Evolutionary conservation across 2,888 invertebrate genomes (phyloP).

Genomic region (Habroteleia sp.): DNA sequence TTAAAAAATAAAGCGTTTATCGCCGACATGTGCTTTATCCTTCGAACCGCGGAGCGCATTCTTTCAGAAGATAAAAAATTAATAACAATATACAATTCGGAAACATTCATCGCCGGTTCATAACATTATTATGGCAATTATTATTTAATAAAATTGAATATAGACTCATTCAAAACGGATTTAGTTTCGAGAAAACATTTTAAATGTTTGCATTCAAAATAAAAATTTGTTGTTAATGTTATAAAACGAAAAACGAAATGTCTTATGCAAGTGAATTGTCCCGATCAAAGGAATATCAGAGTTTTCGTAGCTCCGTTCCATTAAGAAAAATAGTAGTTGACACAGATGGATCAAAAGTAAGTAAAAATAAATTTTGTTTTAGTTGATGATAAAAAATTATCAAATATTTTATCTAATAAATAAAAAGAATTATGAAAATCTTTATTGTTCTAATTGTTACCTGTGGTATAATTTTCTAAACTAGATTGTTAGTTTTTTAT

Average conservation of each 20-base stretch:
- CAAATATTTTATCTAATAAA: too few relatives aligned
- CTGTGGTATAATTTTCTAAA: too few relatives aligned
- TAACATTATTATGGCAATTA: conserved; percentile 6
- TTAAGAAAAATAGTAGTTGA: conserved; percentile 90
- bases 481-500: neutral
- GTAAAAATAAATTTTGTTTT: conserved; percentile 64
- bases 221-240: neutral
- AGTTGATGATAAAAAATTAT: too few relatives aligned
- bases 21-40: conserved; percentile 37
- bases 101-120: conserved; percentile 11
- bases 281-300: conserved; percentile 89
- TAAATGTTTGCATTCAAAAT: too few relatives aligned
- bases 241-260: conserved; percentile 79
- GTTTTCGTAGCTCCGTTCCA: conserved; percentile 89
- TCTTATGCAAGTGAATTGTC: conserved; percentile 87
- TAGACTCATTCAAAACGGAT: too few relatives aligned
- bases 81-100: conserved; percentile 5
- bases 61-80: conserved; percentile 13
- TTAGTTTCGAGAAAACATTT: too few relatives aligned
- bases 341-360: conserved; percentile 88
- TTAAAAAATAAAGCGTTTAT: conserved; percentile 29
- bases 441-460: too few relatives aligned
- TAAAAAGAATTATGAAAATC: too few relatives aligned
- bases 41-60: conserved; percentile 9
- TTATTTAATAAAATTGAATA: too few relatives aligned